phyloP scores from a whole-genome alignment of 1,140 invertebrate species.

The Drosophila arizonae region DNA sequence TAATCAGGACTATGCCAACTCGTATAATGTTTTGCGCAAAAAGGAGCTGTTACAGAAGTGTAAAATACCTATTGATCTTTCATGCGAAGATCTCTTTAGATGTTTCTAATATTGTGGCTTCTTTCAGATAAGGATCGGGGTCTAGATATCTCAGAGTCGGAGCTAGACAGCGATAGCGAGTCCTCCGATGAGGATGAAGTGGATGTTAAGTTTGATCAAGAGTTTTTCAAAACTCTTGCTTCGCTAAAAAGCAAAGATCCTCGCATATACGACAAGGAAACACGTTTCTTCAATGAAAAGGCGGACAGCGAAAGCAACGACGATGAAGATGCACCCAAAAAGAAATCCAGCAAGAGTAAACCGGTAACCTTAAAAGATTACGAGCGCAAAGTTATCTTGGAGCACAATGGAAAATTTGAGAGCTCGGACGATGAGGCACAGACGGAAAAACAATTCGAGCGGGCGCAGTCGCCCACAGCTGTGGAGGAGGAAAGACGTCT shows the following conservation, averaged over 20 bases:
- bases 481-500: slow-evolving; percentile 88
- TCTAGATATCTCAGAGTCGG: slow-evolving; percentile 84
- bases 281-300: slow-evolving; percentile 87
- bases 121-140: slow-evolving; percentile 89
- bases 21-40: slow-evolving; percentile 90
- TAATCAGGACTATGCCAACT: slow-evolving; percentile 91
- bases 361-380: slow-evolving; percentile 90
- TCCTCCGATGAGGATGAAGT: slow-evolving; percentile 86
- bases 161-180: slow-evolving; percentile 83
- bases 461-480: slow-evolving; percentile 84
- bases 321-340: slow-evolving; percentile 44
- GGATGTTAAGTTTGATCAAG: slow-evolving; percentile 89
- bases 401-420: slow-evolving; percentile 86
- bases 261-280: slow-evolving; percentile 91
- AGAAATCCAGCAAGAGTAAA: slow-evolving; percentile 84
- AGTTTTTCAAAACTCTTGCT: slow-evolving; percentile 93
- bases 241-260: slow-evolving; percentile 94
- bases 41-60: slow-evolving; percentile 94
- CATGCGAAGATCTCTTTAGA: background rate
- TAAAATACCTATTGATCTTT: slow-evolving; percentile 83
- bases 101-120: slow-evolving; percentile 27
- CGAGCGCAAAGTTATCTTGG: slow-evolving; percentile 89
- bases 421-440: slow-evolving; percentile 67
- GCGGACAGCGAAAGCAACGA: slow-evolving; percentile 65
- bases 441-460: slow-evolving; percentile 35